phyloP scores from a whole-genome alignment of 2,797 vertebrate genomes.

The Channa striata region DNA sequence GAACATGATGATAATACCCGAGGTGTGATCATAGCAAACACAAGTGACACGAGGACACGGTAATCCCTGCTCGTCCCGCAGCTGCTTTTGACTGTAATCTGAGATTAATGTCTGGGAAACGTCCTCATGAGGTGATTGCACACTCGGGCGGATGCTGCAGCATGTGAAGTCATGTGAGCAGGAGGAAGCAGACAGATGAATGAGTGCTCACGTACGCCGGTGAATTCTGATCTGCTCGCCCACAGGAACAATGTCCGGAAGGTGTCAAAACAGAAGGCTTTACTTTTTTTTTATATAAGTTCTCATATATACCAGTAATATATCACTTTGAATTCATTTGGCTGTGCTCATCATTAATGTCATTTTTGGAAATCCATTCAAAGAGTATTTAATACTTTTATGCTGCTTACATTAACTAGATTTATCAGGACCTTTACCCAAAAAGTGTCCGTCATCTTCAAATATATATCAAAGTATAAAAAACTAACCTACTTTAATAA shows the following conservation, averaged over 20 bases:
- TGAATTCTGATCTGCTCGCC: conserved; percentile 37
- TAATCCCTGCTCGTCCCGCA: conserved; percentile 66
- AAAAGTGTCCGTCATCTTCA: no score
- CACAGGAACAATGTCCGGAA: conserved; percentile 29
- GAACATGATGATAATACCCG: conserved; percentile 58
- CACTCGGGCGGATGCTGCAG: conserved; percentile 53
- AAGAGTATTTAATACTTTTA: no score
- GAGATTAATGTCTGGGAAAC: conserved; percentile 72
- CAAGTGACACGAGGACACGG: conserved; percentile 63
- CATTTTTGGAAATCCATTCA: no score
- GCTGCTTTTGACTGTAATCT: conserved; percentile 71
- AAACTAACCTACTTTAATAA: no score
- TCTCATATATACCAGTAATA: background rate
- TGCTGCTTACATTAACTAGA: no score
- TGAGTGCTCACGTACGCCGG: conserved; percentile 26
- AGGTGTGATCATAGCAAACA: conserved; percentile 68
- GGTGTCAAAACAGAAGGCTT: conserved; percentile 18
- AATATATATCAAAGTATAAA: no score
- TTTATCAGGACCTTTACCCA: no score
- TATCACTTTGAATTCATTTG: background rate
- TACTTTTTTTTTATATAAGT: conserved; percentile 14
- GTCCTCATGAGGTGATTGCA: conserved; percentile 58
- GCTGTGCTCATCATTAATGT: background rate
- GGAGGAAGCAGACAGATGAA: conserved; percentile 42
- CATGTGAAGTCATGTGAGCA: conserved; percentile 37